Percentiles rank a stretch among this genome's conserved stretches.
phyloP scores from a whole-genome alignment of 2,113 vertebrate species.

The Gulo gulo region DNA sequence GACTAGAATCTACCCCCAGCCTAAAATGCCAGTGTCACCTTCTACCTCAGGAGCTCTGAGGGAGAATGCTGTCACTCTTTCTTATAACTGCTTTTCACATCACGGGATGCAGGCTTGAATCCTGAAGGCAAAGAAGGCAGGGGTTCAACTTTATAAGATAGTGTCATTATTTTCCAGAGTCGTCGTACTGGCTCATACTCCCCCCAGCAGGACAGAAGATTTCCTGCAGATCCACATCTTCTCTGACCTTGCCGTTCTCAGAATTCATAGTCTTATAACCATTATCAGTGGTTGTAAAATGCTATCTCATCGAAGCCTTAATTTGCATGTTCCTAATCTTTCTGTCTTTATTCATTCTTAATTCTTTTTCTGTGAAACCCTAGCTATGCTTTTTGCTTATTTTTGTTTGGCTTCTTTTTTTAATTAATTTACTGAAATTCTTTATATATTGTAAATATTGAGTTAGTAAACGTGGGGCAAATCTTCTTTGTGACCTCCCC shows the following conservation, averaged over 20 bases:
- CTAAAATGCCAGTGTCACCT: neutral
- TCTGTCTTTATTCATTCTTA: neutral
- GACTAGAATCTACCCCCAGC: neutral
- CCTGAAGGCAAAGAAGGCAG: neutral
- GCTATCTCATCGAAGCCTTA: neutral
- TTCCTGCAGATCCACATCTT: neutral
- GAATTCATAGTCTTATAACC: neutral
- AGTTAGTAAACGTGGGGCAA: neutral
- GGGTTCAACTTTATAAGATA: neutral
- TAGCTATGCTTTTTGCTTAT: neutral
- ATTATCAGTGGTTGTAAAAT: neutral
- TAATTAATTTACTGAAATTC: neutral
- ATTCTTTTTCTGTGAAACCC: neutral
- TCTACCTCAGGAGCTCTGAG: neutral
- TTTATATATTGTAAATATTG: neutral
- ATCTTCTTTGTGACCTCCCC: neutral
- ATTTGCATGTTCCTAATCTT: neutral
- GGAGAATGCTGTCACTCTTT: neutral
- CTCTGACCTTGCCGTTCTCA: neutral
- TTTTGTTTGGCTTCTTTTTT: neutral
- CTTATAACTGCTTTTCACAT: neutral
- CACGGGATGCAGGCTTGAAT: neutral
- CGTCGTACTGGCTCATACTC: neutral
- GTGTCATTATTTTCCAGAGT: neutral
- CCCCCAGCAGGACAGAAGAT: neutral